These are phyloP conservation scores for Microctenopoma lineatum DNA, from an alignment of 2,797 vertebrate genomes.

Conservation along the genomic window DNA sequence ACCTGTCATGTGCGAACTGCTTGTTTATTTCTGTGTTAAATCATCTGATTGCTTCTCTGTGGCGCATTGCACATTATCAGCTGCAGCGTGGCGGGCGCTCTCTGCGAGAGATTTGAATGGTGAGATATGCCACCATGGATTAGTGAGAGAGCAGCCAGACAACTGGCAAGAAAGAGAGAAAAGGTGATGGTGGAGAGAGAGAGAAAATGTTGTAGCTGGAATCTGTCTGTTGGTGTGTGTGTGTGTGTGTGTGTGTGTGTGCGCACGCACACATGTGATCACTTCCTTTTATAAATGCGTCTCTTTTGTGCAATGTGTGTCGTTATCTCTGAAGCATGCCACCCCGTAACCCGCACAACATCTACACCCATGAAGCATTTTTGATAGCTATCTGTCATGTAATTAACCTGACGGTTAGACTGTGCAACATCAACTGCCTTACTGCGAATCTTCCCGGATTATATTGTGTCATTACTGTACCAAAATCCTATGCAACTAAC, in stretches of 20 bases:
- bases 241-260: background rate
- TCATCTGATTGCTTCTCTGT: constrained; percentile 74
- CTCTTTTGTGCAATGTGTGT: constrained; percentile 39
- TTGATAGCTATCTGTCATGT: constrained; percentile 82
- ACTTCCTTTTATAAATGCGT: constrained; percentile 29
- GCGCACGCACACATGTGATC: background rate
- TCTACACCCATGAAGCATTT: constrained; percentile 48
- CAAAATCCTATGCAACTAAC: constrained; percentile 30
- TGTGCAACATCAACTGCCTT: constrained; percentile 47
- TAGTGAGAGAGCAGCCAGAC: constrained; percentile 39
- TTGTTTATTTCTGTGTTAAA: constrained; percentile 75
- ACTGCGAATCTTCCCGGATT: too few species aligned
- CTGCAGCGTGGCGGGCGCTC: constrained; percentile 62
- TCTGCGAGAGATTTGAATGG: constrained; percentile 64
- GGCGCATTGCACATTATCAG: constrained; percentile 73
- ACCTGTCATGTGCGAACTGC: constrained; percentile 62
- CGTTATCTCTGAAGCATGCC: constrained; percentile 54
- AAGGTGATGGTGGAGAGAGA: constrained; percentile 30
- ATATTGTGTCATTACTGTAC: constrained; percentile 25
- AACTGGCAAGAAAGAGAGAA: constrained; percentile 20
- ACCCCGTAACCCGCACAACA: constrained; percentile 35
- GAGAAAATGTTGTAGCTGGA: constrained; percentile 25
- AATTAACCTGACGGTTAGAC: constrained; percentile 83
- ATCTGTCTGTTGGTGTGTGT: constrained; percentile 24
- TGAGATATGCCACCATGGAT: constrained; percentile 66